These are phyloP conservation scores for Drosophila sturtevanti DNA, from an alignment of 1,140 invertebrate species.

Conservation along the genomic window DNA sequence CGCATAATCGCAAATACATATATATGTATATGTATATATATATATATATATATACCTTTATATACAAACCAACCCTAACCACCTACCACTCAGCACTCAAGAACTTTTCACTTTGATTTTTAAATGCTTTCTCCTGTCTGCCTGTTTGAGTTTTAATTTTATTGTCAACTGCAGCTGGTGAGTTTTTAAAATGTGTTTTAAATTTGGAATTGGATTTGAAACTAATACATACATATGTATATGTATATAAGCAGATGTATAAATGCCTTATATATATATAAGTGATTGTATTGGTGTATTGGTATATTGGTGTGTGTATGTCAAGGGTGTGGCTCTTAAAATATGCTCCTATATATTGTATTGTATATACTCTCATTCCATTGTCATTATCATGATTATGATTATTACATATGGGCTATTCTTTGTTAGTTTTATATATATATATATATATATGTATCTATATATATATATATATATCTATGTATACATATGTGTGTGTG, in stretches of 20 bases:
- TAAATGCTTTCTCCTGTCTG: constrained; percentile 30
- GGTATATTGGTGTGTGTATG: neutral
- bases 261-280: neutral
- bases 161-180: constrained; percentile 12
- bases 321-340: constrained; percentile 8
- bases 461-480: neutral
- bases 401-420: constrained; percentile 15
- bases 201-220: constrained; percentile 4
- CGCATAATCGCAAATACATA: constrained; percentile 42
- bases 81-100: constrained; percentile 18
- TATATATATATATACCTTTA: neutral
- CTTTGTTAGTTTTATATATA: constrained; percentile 13
- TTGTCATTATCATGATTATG: constrained; percentile 8
- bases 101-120: constrained; percentile 58
- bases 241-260: neutral
- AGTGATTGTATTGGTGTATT: neutral
- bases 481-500: neutral
- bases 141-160: constrained; percentile 11
- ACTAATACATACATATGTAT: neutral
- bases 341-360: constrained; percentile 3
- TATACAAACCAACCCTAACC: neutral
- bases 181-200: constrained; percentile 6
- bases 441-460: neutral
- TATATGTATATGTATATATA: neutral
- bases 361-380: neutral